Evolutionary conservation across 2,113 vertebrate genomes (phyloP).

Genomic region (Phainopepla nitens): DNA sequence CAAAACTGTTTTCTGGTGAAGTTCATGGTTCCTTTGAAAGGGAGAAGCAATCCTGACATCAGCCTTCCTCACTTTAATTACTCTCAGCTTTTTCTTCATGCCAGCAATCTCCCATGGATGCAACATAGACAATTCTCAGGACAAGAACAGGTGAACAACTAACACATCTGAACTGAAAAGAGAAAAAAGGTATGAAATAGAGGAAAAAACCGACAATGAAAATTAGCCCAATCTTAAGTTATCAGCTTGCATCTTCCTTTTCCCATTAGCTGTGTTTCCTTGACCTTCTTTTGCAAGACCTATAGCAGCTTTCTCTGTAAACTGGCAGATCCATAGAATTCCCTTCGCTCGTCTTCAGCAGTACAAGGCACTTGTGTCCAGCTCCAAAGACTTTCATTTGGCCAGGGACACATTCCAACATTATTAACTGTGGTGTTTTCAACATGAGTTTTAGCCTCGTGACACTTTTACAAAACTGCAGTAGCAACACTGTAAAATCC

Average conservation of each 20-base stretch:
- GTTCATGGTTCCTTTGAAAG: not conserved
- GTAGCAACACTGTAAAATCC: not conserved
- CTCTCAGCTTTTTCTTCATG: not conserved
- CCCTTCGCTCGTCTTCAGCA: not conserved
- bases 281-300: not conserved
- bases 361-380: not conserved
- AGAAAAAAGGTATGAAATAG: not conserved
- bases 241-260: not conserved
- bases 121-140: slow-evolving; percentile 20
- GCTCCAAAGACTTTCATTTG: not conserved
- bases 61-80: slow-evolving; percentile 3
- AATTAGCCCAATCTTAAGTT: not conserved
- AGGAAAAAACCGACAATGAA: not conserved
- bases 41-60: not conserved
- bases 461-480: not conserved
- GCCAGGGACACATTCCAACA: not conserved
- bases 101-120: slow-evolving; percentile 10
- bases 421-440: not conserved
- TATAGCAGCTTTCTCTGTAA: not conserved
- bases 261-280: not conserved
- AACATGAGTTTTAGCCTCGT: not conserved
- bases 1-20: not conserved
- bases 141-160: not conserved
- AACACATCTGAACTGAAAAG: not conserved
- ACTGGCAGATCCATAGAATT: not conserved